Percentiles rank a stretch among this genome's conserved stretches.
Evolutionary conservation across 1,140 invertebrate genomes (phyloP).

Genomic region (Bombus cullumanus): DNA sequence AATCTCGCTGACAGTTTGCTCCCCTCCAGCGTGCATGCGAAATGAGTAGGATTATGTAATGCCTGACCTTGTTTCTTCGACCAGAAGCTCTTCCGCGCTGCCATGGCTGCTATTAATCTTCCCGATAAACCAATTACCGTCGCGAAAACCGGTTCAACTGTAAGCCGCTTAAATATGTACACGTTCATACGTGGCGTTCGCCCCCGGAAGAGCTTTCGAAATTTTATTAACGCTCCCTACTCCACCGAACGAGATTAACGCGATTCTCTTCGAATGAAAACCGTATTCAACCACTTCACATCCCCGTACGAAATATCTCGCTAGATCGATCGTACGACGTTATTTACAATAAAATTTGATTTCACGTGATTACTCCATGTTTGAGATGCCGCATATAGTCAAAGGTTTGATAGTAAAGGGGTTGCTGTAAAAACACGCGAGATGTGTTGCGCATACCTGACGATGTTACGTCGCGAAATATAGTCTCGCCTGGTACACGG

Average conservation of each 20-base stretch:
- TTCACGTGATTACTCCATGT: too few relatives aligned
- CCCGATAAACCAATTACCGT: conserved; percentile 34
- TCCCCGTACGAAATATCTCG: not conserved
- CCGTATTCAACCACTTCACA: not conserved
- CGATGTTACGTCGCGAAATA: too few relatives aligned
- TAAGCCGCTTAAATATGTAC: conserved; percentile 43
- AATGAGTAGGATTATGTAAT: not conserved
- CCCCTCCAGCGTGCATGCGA: not conserved
- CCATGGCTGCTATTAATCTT: conserved; percentile 27
- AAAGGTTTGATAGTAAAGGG: too few relatives aligned
- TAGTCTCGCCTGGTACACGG: too few relatives aligned
- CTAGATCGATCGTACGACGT: not conserved
- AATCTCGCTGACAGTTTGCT: not conserved
- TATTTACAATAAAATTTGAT: not conserved
- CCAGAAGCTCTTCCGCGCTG: not conserved
- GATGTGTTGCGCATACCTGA: too few relatives aligned
- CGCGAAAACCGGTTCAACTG: conserved; percentile 7
- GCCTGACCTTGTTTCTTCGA: conserved; percentile 28
- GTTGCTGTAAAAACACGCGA: too few relatives aligned
- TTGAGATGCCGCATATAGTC: too few relatives aligned
- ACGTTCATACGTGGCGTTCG: not conserved
- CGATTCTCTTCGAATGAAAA: not conserved
- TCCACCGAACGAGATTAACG: not conserved
- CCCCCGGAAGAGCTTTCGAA: not conserved
- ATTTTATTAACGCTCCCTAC: not conserved